phyloP scores from a whole-genome alignment of 2,888 invertebrate genomes.

The Oxycera nigricornis region DNA sequence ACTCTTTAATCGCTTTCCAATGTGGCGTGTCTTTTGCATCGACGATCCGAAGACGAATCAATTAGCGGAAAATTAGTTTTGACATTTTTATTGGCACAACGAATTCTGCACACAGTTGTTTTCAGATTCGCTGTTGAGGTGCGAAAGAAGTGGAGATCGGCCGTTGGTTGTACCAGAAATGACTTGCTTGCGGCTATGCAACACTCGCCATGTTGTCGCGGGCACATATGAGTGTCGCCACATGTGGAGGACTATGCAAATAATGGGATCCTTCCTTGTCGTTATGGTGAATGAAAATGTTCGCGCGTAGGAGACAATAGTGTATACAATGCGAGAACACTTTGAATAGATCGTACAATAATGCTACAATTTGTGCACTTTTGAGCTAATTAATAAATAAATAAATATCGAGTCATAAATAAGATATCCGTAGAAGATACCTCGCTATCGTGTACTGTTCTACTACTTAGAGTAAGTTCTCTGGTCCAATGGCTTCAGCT shows the following conservation, averaged over 20 bases:
- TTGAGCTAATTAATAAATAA: no score
- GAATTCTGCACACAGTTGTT: conserved; percentile 32
- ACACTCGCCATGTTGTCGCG: neutral
- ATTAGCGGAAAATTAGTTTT: conserved; percentile 46
- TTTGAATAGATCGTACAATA: no score
- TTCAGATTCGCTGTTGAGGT: conserved; percentile 34
- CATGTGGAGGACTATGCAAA: conserved; percentile 21
- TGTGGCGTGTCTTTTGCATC: conserved; percentile 1
- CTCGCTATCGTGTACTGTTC: no score
- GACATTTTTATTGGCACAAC: conserved; percentile 45
- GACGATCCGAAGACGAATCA: conserved; percentile 41
- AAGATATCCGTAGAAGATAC: no score
- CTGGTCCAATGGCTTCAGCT: no score
- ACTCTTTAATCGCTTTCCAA: conserved; percentile 10
- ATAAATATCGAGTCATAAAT: no score
- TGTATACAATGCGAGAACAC: neutral
- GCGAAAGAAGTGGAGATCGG: conserved; percentile 42
- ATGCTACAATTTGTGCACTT: no score
- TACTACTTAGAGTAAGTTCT: no score
- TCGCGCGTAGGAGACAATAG: neutral
- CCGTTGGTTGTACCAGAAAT: conserved; percentile 4
- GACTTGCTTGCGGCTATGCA: conserved; percentile 23
- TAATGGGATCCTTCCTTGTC: conserved; percentile 10
- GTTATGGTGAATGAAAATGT: neutral
- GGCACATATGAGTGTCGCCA: neutral